These are phyloP conservation scores for Anas bahamensis DNA, from an alignment of 2,797 vertebrate genomes.

Conservation along the genomic window DNA sequence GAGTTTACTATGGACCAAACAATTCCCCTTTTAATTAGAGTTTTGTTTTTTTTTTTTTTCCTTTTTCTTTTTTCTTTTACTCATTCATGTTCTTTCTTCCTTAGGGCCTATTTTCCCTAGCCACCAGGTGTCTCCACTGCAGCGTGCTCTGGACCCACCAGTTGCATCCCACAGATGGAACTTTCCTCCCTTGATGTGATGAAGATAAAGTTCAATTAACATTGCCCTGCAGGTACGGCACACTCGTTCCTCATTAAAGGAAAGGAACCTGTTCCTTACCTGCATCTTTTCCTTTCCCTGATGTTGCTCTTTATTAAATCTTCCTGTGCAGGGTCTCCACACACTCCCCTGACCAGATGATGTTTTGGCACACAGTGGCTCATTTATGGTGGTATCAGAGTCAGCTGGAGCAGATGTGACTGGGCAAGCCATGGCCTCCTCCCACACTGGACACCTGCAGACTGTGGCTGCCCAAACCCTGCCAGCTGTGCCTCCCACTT, in stretches of 20 bases:
- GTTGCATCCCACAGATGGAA: neutral
- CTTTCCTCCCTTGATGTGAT: neutral
- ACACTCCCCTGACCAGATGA: neutral
- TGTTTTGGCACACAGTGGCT: neutral
- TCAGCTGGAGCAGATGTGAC: neutral
- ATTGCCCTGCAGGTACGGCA: neutral
- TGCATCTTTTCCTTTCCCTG: neutral
- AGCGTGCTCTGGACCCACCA: neutral
- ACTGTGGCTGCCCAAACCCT: neutral
- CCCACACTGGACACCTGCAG: neutral
- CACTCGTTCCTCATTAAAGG: neutral
- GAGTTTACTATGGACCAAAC: neutral
- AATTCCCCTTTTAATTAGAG: neutral
- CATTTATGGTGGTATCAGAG: neutral
- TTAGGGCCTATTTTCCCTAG: neutral
- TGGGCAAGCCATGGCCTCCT: neutral
- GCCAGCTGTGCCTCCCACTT: neutral
- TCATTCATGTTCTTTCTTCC: neutral
- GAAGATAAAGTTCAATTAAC: neutral
- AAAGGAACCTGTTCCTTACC: neutral
- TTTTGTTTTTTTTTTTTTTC: too few relatives aligned
- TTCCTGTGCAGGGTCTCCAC: neutral
- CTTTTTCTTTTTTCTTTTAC: too few relatives aligned
- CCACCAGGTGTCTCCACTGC: slow-evolving; percentile 75
- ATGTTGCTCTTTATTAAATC: neutral